Evolutionary conservation across 2,888 invertebrate genomes (phyloP).

Genomic region (Helleia helle): DNA sequence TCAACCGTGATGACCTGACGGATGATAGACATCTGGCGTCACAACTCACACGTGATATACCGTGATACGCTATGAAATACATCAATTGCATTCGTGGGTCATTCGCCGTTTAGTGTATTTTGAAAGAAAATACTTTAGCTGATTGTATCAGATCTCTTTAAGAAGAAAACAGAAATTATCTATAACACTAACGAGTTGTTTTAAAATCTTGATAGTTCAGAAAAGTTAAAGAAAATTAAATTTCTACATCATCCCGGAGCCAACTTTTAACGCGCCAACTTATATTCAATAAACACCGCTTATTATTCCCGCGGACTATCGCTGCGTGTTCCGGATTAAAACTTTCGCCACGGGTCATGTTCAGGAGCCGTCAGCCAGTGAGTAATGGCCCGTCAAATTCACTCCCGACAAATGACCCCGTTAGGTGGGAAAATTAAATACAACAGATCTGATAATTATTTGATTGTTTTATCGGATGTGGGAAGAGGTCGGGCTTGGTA

Average conservation of each 20-base stretch:
- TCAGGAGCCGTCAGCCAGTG: constrained; percentile 1
- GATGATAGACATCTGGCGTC: too few species aligned
- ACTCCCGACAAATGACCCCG: constrained; percentile 6
- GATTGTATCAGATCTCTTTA: too few species aligned
- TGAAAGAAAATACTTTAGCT: too few species aligned
- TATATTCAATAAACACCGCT: constrained; percentile 8
- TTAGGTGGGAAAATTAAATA: constrained; percentile 7
- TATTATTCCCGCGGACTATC: constrained; percentile 4
- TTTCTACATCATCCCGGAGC: not conserved
- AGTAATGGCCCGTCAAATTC: constrained; percentile 5
- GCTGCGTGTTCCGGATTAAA: not conserved
- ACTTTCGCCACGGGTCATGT: constrained; percentile 7
- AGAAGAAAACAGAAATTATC: too few species aligned
- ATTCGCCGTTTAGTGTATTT: too few species aligned
- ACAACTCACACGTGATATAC: too few species aligned
- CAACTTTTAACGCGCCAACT: constrained; percentile 3
- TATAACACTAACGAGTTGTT: too few species aligned
- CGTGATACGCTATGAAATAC: too few species aligned
- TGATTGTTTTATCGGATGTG: constrained; percentile 9
- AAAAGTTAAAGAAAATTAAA: constrained; percentile 2
- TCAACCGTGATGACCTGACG: too few species aligned
- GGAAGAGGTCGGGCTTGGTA: not conserved
- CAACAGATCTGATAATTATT: constrained; percentile 4
- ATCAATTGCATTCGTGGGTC: too few species aligned
- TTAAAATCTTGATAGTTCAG: too few species aligned